Percentiles rank a stretch among this genome's conserved stretches.
Conservation (phyloP, 2,113 vertebrate genomes). For the Climacteris rufus region DNA sequence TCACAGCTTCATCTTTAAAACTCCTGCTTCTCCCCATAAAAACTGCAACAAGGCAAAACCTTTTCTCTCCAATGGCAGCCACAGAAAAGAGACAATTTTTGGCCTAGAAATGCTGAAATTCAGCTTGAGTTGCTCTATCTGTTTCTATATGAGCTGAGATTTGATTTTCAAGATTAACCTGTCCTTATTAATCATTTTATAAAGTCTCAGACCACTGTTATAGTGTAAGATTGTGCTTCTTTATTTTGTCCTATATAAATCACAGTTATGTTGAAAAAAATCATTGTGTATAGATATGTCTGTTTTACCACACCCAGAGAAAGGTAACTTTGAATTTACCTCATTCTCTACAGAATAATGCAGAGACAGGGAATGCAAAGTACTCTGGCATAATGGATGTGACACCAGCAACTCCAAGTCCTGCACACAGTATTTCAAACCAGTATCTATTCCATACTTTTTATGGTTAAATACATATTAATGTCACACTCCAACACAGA, state of each 20-base stretch:
- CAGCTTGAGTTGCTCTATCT: neutral
- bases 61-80: neutral
- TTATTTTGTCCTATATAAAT: neutral
- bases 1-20: neutral
- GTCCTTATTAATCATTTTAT: neutral
- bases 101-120: neutral
- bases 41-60: neutral
- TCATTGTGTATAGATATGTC: neutral
- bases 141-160: neutral
- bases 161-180: neutral
- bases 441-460: neutral
- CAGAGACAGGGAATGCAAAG: neutral
- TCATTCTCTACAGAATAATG: neutral
- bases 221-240: neutral
- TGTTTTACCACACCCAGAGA: neutral
- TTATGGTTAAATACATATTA: neutral
- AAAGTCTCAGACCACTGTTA: neutral
- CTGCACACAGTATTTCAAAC: neutral
- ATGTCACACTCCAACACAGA: neutral
- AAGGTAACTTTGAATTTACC: neutral
- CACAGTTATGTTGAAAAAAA: neutral
- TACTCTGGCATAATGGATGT: neutral
- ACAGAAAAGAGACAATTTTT: neutral
- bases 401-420: neutral
- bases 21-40: neutral